A percentile compares a stretch with the other conserved stretches of the same genome.
Conservation (phyloP, 64 coral and sea anemone genomes). For the Orbicella faveolata region DNA sequence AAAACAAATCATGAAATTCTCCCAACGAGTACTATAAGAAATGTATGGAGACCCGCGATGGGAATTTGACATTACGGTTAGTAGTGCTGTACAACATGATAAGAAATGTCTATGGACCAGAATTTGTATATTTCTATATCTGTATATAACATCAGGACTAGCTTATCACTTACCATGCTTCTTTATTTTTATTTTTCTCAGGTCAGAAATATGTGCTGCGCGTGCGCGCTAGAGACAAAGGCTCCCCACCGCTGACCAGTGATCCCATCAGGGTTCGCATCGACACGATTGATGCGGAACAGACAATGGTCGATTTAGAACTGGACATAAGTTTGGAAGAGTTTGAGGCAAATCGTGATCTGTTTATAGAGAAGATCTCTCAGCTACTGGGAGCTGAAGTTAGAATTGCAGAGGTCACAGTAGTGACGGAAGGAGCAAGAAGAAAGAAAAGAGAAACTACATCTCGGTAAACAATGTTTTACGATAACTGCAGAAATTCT, state of each 20-base stretch:
- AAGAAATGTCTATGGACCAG: no score
- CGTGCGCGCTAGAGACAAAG: constrained; percentile 51
- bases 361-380: constrained; percentile 36
- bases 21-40: no score
- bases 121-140: background rate
- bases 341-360: constrained; percentile 53
- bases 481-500: no score
- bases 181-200: background rate
- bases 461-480: constrained; percentile 6
- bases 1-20: no score
- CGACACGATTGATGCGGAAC: constrained; percentile 44
- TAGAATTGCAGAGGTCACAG: constrained; percentile 18
- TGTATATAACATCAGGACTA: background rate
- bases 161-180: background rate
- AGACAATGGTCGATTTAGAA: constrained; percentile 49
- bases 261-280: constrained; percentile 5
- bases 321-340: constrained; percentile 54
- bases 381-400: constrained; percentile 53
- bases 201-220: constrained; percentile 30
- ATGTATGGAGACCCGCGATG: no score
- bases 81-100: no score
- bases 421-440: background rate
- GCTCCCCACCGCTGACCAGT: constrained; percentile 17
- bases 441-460: constrained; percentile 55
- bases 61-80: no score